Evolutionary conservation across 1,140 invertebrate species (phyloP).

Genomic region (Macrobrachium nipponense): DNA sequence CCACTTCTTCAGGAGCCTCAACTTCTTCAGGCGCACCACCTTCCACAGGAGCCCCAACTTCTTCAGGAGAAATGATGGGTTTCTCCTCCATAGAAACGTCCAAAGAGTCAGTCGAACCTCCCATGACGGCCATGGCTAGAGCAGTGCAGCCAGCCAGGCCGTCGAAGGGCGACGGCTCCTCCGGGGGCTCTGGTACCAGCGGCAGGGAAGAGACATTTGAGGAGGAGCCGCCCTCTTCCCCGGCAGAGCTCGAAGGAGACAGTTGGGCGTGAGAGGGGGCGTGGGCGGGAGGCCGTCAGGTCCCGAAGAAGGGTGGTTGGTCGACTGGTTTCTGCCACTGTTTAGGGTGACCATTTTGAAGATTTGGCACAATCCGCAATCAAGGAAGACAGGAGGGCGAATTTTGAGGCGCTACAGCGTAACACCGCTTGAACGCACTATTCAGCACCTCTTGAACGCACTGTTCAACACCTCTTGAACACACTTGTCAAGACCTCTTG

Average conservation of each 20-base stretch:
- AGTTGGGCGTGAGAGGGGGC: slow-evolving; percentile 9
- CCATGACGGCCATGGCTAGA: no score
- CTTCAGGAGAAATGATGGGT: no score
- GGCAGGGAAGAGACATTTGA: neutral
- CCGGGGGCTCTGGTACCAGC: no score
- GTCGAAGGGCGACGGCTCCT: no score
- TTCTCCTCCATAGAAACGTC: no score
- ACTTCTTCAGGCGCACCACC: no score
- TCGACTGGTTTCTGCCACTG: neutral
- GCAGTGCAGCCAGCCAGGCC: no score
- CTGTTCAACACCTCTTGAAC: neutral
- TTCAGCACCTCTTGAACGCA: neutral
- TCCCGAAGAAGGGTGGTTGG: neutral
- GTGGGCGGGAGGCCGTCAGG: neutral
- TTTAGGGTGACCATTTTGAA: slow-evolving; percentile 35
- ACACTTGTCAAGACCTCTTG: no score
- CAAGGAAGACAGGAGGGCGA: neutral
- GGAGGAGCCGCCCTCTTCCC: neutral
- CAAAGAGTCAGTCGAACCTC: no score
- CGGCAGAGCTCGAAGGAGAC: neutral
- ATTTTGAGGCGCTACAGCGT: neutral
- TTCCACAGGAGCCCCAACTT: no score
- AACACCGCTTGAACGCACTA: no score
- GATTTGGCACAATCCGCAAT: slow-evolving; percentile 43
- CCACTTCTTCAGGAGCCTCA: no score